Evolutionary conservation across 2,113 vertebrate species (phyloP), one percentile per base, ranked within the genome.

Genomic region (Phaethon lepturus): DNA sequence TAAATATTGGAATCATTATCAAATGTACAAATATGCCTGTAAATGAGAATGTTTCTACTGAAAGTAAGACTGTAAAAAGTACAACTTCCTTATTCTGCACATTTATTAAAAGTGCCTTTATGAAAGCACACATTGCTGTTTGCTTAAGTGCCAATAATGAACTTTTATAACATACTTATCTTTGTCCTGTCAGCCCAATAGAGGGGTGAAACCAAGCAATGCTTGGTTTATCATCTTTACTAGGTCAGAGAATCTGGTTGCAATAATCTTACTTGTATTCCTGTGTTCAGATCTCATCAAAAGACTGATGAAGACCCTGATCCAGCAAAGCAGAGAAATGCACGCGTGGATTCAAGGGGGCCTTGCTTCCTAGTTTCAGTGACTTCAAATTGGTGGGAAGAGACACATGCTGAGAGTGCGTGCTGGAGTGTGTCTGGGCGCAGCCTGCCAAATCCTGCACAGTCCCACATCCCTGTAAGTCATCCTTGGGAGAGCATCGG

Each of bases 341-440:
- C 42, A 28, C 2, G 1, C 56, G 50, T 49, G 18, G 17, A 38
- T 94, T 90, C 50, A 71, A 59, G 24, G 7, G 50, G 38, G 38
- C 23, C 68, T 77, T n/a, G 47, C 25, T 76, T 42, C 67, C 13
- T 38, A 9, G 11, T 53, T 89, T 5, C 53, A 11, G 56, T 20
- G 16, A 59, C 42, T 83, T 72, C 26, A 19, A 33, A 28, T 55
- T 38, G 49, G 0, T 7, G 24, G 69, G 45, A 86, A 40, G 16
- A 69, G 29, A 15, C 23, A 20, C 3, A 3, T 0, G 1, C 22
- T 35, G 75, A 14, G 19, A 45, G 28, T 10, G 2, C 1, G 0
- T 45, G 13, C 75, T 47, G 47, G 35, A 58, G 42, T 16, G 13
- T 1, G 6, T 40, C 49, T 60, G 59, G 24, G 13, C 4, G 2